These are phyloP conservation scores for Apostichopus leukothele DNA, from an alignment of 53 echinoderm and acorn worm genomes.

Conservation along the genomic window DNA sequence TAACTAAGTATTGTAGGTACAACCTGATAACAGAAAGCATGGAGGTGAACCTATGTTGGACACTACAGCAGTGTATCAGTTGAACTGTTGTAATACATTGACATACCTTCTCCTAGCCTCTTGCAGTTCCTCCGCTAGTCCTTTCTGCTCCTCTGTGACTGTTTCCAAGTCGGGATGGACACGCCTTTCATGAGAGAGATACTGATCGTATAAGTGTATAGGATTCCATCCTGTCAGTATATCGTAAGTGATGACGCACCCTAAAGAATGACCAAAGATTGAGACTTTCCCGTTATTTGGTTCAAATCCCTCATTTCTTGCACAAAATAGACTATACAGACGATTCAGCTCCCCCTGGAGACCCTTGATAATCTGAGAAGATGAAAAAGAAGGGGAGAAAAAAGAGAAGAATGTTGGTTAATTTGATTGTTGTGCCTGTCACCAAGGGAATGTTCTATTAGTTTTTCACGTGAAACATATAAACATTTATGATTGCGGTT, in stretches of 20 bases:
- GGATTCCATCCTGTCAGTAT: slow-evolving; percentile 99
- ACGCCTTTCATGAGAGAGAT: slow-evolving; percentile 83
- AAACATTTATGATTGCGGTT: no score
- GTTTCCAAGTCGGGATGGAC: slow-evolving; percentile 85
- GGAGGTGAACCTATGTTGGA: no score
- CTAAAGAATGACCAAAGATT: slow-evolving; percentile 93
- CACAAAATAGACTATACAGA: slow-evolving; percentile 79
- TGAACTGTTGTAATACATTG: background rate
- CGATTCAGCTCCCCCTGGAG: slow-evolving; percentile 81
- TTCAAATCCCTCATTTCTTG: slow-evolving; percentile 90
- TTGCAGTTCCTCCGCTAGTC: slow-evolving; percentile 73
- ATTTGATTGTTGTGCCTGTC: background rate
- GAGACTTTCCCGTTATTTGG: slow-evolving; percentile 93
- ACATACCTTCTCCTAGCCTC: slow-evolving; percentile 57
- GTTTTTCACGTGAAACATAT: no score
- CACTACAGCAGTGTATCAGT: no score
- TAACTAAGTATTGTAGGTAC: no score
- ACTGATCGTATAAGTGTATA: slow-evolving; percentile 98
- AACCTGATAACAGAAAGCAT: no score
- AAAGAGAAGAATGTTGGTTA: background rate
- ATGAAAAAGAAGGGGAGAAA: background rate
- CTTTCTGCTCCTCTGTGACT: slow-evolving; percentile 69
- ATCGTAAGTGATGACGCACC: slow-evolving; percentile 94
- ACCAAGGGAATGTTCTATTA: no score
- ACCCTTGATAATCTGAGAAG: slow-evolving; percentile 77